Evolutionary conservation across 1,140 invertebrate species (phyloP), one percentile per base, ranked within the genome.

Genomic region (Adoxophyes honmai): DNA sequence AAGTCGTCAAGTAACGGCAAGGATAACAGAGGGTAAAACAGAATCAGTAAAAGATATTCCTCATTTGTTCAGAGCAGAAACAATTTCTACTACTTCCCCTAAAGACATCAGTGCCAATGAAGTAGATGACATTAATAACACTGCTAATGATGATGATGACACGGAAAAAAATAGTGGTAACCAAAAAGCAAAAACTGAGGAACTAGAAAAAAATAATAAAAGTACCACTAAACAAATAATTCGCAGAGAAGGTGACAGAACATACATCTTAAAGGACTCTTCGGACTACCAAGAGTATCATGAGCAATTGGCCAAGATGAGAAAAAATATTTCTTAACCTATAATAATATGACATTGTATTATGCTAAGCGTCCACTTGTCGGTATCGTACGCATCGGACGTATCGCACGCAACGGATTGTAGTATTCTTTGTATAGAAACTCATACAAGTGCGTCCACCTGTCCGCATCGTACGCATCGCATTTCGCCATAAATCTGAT

Each of bases 231-330:
- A 28, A 21, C 11, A 38, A 10, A 36, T 0, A 28, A 13, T 60
- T n/a, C 39, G 62, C 10, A 52, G 37, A 63, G 64, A 66, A 48
- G 60, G 62, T 9, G 52, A 60, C 5, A 72, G 60, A 18, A 6
- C 55, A 3, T 66, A 52, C 28, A 33, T 44, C 4, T 66, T 58
- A n/a, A 38, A 60, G 15, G 18, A 55, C 11, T 55, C 33, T 4
- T 15, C 66, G 1, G 66, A 69, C 7, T 72, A 69, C 15, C 51
- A 60, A 1, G 64, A 66, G 7, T 72, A 69, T 48, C 57, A 64
- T 11, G 48, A 72, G 9, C 36, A 64, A 21, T 15, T 64, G n/a
- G 42, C 53, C 7, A 53, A 33, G 6, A 34, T 53, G 0, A 39
- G 34, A 39, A 59, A 28, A 28, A 28, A 28, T n/a, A n/a, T n/a